These are phyloP conservation scores for Helicoverpa zea DNA, from an alignment of 1,140 invertebrate species.

Conservation along the genomic window DNA sequence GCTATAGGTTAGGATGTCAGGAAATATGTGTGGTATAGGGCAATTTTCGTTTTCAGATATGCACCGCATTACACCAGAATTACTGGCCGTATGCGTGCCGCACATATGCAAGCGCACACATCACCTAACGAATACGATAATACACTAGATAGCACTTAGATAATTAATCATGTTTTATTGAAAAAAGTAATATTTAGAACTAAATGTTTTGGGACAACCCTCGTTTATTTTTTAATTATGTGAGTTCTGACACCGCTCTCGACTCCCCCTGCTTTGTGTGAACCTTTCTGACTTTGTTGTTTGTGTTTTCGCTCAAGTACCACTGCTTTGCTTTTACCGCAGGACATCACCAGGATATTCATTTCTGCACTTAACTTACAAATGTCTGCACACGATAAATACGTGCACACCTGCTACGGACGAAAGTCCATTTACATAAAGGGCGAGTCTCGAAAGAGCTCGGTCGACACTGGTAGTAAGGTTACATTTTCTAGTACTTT, in stretches of 20 bases:
- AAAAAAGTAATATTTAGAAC: constrained; percentile 78
- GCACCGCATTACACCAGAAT: constrained; percentile 87
- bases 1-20: constrained; percentile 77
- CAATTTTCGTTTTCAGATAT: constrained; percentile 87
- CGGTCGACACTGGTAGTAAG: constrained; percentile 29
- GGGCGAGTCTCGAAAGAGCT: constrained; percentile 38
- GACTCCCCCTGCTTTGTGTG: constrained; percentile 76
- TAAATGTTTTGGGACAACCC: constrained; percentile 87
- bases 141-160: constrained; percentile 86
- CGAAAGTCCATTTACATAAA: constrained; percentile 43
- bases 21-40: constrained; percentile 86
- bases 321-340: constrained; percentile 55
- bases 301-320: constrained; percentile 57
- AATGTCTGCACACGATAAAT: constrained; percentile 38
- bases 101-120: constrained; percentile 86
- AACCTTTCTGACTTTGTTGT: constrained; percentile 61
- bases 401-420: constrained; percentile 37
- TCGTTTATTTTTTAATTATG: constrained; percentile 78
- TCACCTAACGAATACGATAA: constrained; percentile 84
- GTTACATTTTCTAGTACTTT: constrained; percentile 38
- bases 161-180: constrained; percentile 77
- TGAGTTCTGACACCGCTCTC: constrained; percentile 82
- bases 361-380: constrained; percentile 39
- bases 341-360: constrained; percentile 50
- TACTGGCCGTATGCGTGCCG: constrained; percentile 87